These are phyloP conservation scores for Hiodon alosoides DNA, from an alignment of 2,113 vertebrate species.

Conservation along the genomic window DNA sequence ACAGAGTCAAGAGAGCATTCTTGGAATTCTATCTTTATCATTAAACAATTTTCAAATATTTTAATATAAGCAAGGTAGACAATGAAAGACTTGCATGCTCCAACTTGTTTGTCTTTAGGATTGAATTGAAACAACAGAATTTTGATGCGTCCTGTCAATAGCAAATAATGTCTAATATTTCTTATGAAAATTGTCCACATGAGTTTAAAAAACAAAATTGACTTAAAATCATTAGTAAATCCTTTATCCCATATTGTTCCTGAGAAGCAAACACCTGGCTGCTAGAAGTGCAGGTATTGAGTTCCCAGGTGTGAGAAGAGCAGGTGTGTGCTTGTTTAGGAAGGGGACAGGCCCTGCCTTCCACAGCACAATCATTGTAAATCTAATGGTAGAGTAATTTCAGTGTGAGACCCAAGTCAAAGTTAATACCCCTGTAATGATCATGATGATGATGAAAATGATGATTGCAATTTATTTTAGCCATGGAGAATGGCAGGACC, in stretches of 20 bases:
- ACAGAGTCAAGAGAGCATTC: no score
- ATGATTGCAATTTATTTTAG: slow-evolving; percentile 61
- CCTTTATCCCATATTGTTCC: neutral
- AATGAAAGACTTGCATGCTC: no score
- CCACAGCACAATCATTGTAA: slow-evolving; percentile 45
- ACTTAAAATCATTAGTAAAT: neutral
- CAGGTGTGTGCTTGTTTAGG: slow-evolving; percentile 3
- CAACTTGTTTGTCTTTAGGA: no score
- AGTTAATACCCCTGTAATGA: slow-evolving; percentile 55
- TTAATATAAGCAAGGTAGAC: no score
- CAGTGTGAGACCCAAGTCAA: slow-evolving; percentile 55
- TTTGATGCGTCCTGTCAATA: no score
- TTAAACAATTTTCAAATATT: no score
- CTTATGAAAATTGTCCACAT: neutral
- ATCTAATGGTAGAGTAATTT: slow-evolving; percentile 60
- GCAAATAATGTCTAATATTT: no score
- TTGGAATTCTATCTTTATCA: no score
- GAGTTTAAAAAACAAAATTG: neutral
- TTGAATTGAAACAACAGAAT: no score
- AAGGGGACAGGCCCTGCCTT: neutral
- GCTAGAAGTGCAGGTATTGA: neutral
- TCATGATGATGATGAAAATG: slow-evolving; percentile 52
- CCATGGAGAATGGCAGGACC: slow-evolving; percentile 56
- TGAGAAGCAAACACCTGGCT: neutral
- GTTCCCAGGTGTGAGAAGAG: neutral